phyloP scores from a whole-genome alignment of 2,888 invertebrate genomes.

The Eumacrocentrus americanus region DNA sequence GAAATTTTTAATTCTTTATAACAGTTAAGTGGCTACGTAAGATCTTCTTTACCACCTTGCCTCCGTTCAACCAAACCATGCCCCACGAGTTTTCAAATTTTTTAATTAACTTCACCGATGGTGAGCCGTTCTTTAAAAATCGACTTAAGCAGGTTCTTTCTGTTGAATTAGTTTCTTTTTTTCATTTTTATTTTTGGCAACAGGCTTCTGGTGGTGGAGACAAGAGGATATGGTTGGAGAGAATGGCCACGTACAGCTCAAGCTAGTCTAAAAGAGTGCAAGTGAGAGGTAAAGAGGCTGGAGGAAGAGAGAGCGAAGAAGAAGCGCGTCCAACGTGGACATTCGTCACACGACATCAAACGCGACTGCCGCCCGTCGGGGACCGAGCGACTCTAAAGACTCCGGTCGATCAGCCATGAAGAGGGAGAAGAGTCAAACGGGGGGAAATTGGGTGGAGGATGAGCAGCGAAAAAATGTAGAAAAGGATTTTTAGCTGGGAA shows the following conservation, averaged over 20 bases:
- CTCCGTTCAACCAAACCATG: no score
- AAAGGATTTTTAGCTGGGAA: constrained; percentile 25
- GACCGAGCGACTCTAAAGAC: constrained; percentile 59
- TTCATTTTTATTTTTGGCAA: background rate
- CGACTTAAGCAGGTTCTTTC: background rate
- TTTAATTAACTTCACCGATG: background rate
- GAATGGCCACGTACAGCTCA: constrained; percentile 4
- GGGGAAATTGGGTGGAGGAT: constrained; percentile 29
- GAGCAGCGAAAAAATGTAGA: constrained; percentile 29
- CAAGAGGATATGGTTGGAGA: constrained; percentile 12
- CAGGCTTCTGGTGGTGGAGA: constrained; percentile 19
- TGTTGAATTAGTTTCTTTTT: background rate
- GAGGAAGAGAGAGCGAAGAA: constrained; percentile 37
- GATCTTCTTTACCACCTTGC: no score
- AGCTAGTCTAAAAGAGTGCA: constrained; percentile 10
- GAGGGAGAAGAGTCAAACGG: constrained; percentile 44
- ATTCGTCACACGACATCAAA: constrained; percentile 62
- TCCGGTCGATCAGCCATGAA: constrained; percentile 58
- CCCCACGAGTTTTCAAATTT: background rate
- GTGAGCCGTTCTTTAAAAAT: background rate
- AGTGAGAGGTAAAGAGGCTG: constrained; percentile 25
- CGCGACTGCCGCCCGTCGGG: constrained; percentile 58
- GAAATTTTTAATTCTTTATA: background rate
- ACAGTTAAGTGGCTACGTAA: no score
- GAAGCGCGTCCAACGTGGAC: constrained; percentile 60